Percentiles rank a stretch among this genome's conserved stretches.
Evolutionary conservation across 1,140 invertebrate species (phyloP).

Genomic region (Ips nitidus): DNA sequence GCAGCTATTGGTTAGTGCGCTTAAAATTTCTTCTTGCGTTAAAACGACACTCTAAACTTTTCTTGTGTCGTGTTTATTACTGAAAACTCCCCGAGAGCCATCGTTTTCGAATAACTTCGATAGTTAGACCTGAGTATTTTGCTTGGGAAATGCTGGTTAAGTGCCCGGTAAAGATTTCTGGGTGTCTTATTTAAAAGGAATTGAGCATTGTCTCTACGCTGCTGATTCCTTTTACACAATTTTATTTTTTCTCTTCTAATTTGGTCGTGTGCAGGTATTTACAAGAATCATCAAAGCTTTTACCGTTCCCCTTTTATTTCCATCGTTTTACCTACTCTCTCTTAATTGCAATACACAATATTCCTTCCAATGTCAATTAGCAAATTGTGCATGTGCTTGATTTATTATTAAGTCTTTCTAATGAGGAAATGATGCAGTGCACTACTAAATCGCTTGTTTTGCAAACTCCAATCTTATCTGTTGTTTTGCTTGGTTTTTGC

Average conservation of each 20-base stretch:
- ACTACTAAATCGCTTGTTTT: not conserved
- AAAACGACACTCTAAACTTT: not conserved
- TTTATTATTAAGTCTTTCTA: not conserved
- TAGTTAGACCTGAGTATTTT: not conserved
- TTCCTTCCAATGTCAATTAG: not conserved
- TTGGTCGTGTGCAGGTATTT: conserved; percentile 9
- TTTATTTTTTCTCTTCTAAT: conserved; percentile 14
- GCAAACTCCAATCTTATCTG: not conserved
- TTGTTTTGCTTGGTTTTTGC: not conserved
- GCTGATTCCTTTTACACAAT: conserved; percentile 23
- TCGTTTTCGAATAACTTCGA: not conserved
- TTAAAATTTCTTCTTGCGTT: conserved; percentile 1
- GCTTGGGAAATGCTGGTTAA: not conserved
- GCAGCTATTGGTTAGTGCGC: conserved; percentile 5
- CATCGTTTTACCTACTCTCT: not conserved
- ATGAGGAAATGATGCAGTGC: conserved; percentile 2
- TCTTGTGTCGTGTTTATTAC: not conserved
- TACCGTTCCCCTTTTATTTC: not conserved
- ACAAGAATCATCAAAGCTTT: not conserved
- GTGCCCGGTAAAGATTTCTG: not conserved
- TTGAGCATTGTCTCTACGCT: not conserved
- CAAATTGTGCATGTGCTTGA: not conserved
- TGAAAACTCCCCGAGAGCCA: not conserved
- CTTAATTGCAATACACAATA: not conserved
- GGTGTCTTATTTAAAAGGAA: not conserved